Evolutionary conservation across 35 echinoderm and acorn worm species (phyloP), one percentile per base, ranked within the genome.

Genomic region (Lytechinus variegatus): DNA sequence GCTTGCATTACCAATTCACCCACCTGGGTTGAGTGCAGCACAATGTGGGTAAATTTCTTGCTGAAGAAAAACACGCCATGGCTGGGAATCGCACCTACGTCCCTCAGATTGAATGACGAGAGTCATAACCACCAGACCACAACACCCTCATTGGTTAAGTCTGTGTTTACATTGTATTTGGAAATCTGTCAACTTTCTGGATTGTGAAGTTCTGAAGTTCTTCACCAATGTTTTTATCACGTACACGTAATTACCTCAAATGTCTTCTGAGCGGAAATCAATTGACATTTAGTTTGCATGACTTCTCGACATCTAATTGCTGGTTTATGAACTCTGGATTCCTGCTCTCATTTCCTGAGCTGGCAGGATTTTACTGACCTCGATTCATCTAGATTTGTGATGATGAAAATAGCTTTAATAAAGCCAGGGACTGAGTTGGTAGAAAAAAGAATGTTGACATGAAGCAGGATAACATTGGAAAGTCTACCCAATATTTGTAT

Each of bases 261-360:
- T 79, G 3, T n/a, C n/a, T 8, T 79, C 3, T 24, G 16, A n/a
- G 66, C 66, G 66, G 66, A 79, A 79, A 79, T 79, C 16, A 24
- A 79, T 24, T 79, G 66, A 79, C 66, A 79, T 79, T 44, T 16
- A 79, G 66, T 79, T 79, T 79, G 66, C 66, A 79, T 79, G 66
- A 79, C n/a, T 79, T 79, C 66, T 79, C 66, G n/a, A 79, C 66
- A 79, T 79, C 12, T 79, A 79, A 79, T 79, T 79, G 66, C 66
- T 79, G 66, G 66, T 24, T 79, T 79, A 79, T 79, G 19, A 44
- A 79, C 66, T n/a, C 66, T 79, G 12, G n/a, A 79, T 79, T 79
- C 66, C 66, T 79, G 66, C 66, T 79, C 66, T 79, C 57, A 4
- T 79, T 79, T 79, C 66, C 66, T 79, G 33, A 7, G 21, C 16